Conservation (phyloP, 2,888 invertebrate genomes). For the Diabrotica balteata region DNA sequence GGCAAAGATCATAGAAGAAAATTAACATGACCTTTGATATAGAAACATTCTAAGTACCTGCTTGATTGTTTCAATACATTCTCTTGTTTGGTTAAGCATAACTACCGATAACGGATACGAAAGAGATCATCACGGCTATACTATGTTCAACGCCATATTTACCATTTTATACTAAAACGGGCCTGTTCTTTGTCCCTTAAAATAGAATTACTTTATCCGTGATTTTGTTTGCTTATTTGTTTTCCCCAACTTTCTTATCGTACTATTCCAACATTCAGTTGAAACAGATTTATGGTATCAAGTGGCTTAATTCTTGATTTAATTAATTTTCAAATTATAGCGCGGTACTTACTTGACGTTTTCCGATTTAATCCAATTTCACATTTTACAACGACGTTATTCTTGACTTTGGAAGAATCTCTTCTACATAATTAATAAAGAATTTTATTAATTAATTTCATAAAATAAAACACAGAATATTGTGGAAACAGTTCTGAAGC, state of each 20-base stretch:
- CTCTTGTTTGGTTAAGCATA: too few relatives aligned
- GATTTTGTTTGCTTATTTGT: conserved; percentile 46
- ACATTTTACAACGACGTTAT: neutral
- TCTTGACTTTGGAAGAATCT: neutral
- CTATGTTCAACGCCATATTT: too few relatives aligned
- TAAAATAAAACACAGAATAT: too few relatives aligned
- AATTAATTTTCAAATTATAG: conserved; percentile 37
- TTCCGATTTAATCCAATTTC: conserved; percentile 14
- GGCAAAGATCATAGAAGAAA: too few relatives aligned
- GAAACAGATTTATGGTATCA: conserved; percentile 47
- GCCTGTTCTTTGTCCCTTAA: conserved; percentile 10
- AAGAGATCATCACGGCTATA: too few relatives aligned
- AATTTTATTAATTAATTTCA: too few relatives aligned
- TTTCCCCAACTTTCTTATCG: conserved; percentile 43
- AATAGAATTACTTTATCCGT: conserved; percentile 41
- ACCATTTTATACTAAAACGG: neutral
- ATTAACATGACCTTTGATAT: too few relatives aligned
- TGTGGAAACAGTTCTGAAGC: too few relatives aligned
- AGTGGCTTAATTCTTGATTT: conserved; percentile 41
- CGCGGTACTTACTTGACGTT: conserved; percentile 24
- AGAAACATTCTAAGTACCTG: too few relatives aligned
- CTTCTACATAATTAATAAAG: neutral
- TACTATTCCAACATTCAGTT: conserved; percentile 42
- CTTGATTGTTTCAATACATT: too few relatives aligned
- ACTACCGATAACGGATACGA: too few relatives aligned